Conservation (phyloP, 1,140 invertebrate species). For the Melipona quadrifasciata region DNA sequence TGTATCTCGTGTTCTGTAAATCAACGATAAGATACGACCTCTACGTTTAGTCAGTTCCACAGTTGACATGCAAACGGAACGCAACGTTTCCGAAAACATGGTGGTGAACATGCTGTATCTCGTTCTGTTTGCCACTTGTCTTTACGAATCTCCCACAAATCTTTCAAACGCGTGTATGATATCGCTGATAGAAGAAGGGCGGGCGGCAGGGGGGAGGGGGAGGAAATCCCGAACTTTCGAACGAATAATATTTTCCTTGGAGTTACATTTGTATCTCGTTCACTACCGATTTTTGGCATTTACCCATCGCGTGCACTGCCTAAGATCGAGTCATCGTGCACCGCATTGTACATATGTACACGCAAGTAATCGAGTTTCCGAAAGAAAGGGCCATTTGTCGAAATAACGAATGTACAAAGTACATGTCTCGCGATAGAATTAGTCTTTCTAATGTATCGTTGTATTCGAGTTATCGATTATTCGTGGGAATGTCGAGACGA, state of each 20-base stretch:
- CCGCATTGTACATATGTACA: neutral
- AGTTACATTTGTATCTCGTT: no score
- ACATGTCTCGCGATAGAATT: no score
- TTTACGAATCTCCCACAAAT: neutral
- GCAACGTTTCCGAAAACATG: neutral
- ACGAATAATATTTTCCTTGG: slow-evolving; percentile 26
- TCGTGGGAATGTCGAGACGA: no score
- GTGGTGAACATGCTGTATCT: no score
- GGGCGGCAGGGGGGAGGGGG: no score
- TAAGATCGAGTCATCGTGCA: neutral
- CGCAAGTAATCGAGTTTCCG: no score
- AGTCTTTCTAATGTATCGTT: no score
- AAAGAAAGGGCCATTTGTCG: no score
- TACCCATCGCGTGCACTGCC: neutral
- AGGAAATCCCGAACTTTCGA: neutral
- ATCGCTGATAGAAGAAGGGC: neutral
- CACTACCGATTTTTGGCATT: neutral
- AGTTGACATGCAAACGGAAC: slow-evolving; percentile 1
- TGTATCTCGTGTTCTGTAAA: slow-evolving; percentile 28
- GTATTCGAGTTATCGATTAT: no score
- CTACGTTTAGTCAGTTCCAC: slow-evolving; percentile 11
- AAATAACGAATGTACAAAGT: no score
- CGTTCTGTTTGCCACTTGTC: neutral
- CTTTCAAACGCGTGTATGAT: neutral
- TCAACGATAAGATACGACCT: slow-evolving; percentile 51